Conservation (phyloP, 2,888 invertebrate genomes). For the Drosophila mayaguana region DNA sequence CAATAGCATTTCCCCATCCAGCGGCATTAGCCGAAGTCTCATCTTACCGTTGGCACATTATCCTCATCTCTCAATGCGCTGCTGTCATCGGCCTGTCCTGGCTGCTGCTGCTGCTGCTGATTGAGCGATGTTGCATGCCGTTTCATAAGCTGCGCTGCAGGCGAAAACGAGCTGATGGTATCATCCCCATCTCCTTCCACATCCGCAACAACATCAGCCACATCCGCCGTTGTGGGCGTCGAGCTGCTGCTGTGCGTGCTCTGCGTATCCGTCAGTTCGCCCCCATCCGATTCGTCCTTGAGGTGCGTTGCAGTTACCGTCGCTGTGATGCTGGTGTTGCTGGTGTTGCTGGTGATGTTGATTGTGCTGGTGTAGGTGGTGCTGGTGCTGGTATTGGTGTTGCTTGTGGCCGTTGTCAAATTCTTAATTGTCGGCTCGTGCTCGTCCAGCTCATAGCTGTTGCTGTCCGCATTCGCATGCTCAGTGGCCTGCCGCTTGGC, state of each 20-base stretch:
- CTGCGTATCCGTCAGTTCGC: conserved; percentile 68
- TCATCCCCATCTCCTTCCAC: conserved; percentile 41
- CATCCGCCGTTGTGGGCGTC: conserved; percentile 83
- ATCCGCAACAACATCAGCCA: conserved; percentile 72
- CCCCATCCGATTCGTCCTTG: conserved; percentile 64
- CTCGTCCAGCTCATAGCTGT: conserved; percentile 81
- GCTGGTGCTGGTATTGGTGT: conserved; percentile 8
- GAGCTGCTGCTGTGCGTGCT: conserved; percentile 79
- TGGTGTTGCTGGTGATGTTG: conserved; percentile 1
- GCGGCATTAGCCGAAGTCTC: conserved; percentile 1
- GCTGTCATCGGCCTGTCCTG: conserved; percentile 63
- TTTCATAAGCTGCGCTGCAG: conserved; percentile 53
- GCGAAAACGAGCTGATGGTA: conserved; percentile 65
- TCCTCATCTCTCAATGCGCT: conserved; percentile 65
- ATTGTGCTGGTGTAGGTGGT: neutral
- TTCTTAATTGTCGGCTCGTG: conserved; percentile 33
- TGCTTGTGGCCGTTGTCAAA: conserved; percentile 5
- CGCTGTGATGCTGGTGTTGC: conserved; percentile 2
- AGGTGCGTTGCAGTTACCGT: conserved; percentile 24
- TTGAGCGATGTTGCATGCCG: conserved; percentile 39
- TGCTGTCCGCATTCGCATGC: conserved; percentile 62
- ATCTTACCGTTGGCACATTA: conserved; percentile 73
- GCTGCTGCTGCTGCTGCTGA: conserved; percentile 29
- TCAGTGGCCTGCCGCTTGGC: conserved; percentile 52
- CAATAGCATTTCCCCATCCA: neutral